Conservation (phyloP, 2,888 invertebrate genomes). For the Agonopterix subpropinquella region DNA sequence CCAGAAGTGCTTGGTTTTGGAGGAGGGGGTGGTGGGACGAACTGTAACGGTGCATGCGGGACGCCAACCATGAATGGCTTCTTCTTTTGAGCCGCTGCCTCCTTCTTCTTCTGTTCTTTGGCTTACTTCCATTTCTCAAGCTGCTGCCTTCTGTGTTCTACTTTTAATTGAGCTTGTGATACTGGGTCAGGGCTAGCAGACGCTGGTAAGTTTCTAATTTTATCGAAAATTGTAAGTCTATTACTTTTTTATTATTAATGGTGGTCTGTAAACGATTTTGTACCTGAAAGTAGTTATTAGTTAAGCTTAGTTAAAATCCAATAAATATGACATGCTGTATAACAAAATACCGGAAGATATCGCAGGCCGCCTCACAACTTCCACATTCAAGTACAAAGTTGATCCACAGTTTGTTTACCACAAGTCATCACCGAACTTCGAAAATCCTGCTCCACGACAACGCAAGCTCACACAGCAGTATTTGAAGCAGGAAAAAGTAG, state of each 20-base stretch:
- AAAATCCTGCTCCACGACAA: too few species aligned
- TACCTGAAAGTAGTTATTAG: conserved; percentile 27
- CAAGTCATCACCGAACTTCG: too few species aligned
- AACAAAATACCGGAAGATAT: too few species aligned
- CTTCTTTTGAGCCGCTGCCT: conserved; percentile 41
- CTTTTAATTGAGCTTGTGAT: conserved; percentile 27
- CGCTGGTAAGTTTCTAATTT: conserved; percentile 36
- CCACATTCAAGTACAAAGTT: too few species aligned
- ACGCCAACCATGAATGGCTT: conserved; percentile 57
- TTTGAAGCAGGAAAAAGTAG: too few species aligned
- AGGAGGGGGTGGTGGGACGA: conserved; percentile 46
- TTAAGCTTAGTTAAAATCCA: too few species aligned
- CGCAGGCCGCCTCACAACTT: too few species aligned
- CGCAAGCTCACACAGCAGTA: too few species aligned
- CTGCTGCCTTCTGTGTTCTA: conserved; percentile 44
- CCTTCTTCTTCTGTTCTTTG: conserved; percentile 52
- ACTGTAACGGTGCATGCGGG: conserved; percentile 35
- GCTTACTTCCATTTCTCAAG: conserved; percentile 62
- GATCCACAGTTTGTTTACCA: too few species aligned
- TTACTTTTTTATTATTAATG: conserved; percentile 39
- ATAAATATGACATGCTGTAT: too few species aligned
- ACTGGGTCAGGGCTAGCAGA: conserved; percentile 26
- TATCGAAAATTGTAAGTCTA: conserved; percentile 48
- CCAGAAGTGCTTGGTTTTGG: conserved; percentile 45
- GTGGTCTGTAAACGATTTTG: conserved; percentile 41